Conservation (phyloP, 2,888 invertebrate species). For the Taphrorychus bicolor region DNA sequence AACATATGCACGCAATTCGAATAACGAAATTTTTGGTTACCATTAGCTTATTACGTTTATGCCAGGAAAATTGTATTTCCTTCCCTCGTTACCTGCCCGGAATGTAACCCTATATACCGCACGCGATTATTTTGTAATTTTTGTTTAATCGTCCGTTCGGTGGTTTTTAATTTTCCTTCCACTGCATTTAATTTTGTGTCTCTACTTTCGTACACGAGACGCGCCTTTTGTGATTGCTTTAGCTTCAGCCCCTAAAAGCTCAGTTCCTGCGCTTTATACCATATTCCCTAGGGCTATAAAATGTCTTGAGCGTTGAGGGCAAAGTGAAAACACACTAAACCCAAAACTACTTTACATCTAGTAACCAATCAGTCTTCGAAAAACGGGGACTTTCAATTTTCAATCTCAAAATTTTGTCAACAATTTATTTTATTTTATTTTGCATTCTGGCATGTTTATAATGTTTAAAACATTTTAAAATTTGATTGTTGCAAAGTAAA, state of each 20-base stretch:
- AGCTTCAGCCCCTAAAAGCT: background rate
- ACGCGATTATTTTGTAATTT: background rate
- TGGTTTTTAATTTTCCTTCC: background rate
- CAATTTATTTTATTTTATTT: too few relatives aligned
- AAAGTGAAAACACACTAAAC: background rate
- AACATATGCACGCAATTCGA: background rate
- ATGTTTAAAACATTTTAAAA: too few relatives aligned
- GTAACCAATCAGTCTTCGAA: too few relatives aligned
- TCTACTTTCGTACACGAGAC: background rate
- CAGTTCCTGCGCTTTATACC: background rate
- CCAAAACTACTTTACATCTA: too few relatives aligned
- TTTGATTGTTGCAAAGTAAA: background rate
- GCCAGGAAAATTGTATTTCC: background rate
- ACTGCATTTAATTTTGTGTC: background rate
- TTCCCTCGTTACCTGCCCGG: background rate
- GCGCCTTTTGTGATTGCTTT: background rate
- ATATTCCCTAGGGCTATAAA: background rate
- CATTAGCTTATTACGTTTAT: background rate
- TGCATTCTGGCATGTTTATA: too few relatives aligned
- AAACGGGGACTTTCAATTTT: too few relatives aligned
- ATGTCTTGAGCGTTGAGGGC: background rate
- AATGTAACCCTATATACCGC: background rate
- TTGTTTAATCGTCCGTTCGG: background rate
- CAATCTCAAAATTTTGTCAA: too few relatives aligned
- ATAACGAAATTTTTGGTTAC: background rate